A percentile compares a stretch with the other conserved stretches of the same genome.
Conservation (phyloP, 2,113 vertebrate genomes). For the Cavia porcellus region DNA sequence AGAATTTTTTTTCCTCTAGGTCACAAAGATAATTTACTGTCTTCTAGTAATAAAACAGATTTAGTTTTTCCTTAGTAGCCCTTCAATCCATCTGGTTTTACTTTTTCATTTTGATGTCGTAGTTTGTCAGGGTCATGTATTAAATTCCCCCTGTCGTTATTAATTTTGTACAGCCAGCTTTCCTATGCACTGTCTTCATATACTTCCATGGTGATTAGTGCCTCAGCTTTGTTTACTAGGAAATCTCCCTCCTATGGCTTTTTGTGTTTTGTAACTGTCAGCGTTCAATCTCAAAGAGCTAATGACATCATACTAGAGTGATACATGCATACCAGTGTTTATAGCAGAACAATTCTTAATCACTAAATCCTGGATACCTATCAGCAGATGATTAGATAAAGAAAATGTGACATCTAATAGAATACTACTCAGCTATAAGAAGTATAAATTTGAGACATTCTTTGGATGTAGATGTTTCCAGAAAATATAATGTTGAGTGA, state of each 20-base stretch:
- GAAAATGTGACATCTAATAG: not conserved
- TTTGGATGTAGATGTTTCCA: not conserved
- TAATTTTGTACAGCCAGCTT: not conserved
- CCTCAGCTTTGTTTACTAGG: not conserved
- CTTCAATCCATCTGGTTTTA: not conserved
- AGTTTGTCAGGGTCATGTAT: not conserved
- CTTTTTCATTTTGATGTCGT: not conserved
- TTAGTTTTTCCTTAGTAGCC: not conserved
- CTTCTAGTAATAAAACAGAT: not conserved
- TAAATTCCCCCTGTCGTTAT: not conserved
- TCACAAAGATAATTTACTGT: not conserved
- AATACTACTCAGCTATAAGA: not conserved
- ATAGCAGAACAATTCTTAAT: not conserved
- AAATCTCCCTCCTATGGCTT: not conserved
- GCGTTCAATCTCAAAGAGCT: not conserved
- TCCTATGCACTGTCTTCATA: not conserved
- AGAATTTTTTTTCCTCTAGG: not conserved
- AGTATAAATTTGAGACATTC: not conserved
- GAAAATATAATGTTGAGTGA: not conserved
- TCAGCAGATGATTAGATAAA: not conserved
- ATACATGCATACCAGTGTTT: not conserved
- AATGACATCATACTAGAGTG: not conserved
- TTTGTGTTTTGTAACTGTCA: not conserved
- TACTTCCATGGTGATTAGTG: not conserved
- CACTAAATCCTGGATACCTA: not conserved